Conservation (phyloP, 2,888 invertebrate species). For the Orthosia incerta region DNA sequence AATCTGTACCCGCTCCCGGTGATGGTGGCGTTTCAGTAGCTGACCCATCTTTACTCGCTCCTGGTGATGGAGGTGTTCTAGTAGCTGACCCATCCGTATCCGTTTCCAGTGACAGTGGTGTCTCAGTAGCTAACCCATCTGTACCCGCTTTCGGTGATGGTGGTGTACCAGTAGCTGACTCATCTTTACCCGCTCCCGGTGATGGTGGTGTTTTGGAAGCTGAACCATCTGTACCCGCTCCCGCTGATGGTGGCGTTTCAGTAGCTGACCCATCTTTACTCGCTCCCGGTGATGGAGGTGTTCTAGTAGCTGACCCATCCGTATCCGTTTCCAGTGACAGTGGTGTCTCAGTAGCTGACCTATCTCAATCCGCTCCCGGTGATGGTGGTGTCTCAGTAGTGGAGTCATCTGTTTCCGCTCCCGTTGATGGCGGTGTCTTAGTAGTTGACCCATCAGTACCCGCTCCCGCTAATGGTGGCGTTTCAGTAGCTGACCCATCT, state of each 20-base stretch:
- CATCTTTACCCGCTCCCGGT: rapidly evolving
- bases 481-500: too few relatives aligned
- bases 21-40: neutral
- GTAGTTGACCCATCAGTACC: too few relatives aligned
- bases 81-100: too few relatives aligned
- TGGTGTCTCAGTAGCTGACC: neutral
- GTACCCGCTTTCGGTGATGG: neutral
- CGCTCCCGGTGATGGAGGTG: neutral
- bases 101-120: neutral
- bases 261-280: too few relatives aligned
- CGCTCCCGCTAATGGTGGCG: too few relatives aligned
- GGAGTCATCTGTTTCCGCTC: too few relatives aligned
- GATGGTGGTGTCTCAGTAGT: neutral
- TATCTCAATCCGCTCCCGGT: neutral
- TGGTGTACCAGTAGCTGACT: rapidly evolving
- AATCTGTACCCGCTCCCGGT: rapidly evolving
- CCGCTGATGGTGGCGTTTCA: neutral
- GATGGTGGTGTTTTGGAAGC: neutral
- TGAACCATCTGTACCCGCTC: neutral
- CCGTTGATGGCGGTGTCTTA: too few relatives aligned
- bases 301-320: neutral
- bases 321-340: neutral
- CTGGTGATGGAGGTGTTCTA: too few relatives aligned
- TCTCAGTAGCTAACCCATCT: neutral
- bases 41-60: neutral